A percentile compares a stretch with the other conserved stretches of the same genome.
Conservation (phyloP, 1,140 invertebrate species). For the Holotrichia oblita region DNA sequence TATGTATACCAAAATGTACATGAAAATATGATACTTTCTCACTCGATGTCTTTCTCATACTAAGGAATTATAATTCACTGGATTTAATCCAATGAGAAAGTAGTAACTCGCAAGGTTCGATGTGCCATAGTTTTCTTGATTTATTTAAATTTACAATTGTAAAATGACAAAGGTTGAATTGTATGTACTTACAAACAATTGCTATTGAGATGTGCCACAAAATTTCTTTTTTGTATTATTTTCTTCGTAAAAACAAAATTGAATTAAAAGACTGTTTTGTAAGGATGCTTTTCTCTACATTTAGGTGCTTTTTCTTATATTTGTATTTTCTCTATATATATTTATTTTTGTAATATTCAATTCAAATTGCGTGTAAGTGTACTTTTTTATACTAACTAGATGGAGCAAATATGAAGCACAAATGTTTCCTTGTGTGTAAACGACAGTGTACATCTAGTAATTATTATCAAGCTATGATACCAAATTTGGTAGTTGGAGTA, state of each 20-base stretch:
- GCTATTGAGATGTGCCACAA: conserved; percentile 36
- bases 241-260: conserved; percentile 33
- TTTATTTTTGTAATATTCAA: conserved; percentile 31
- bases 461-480: conserved; percentile 37
- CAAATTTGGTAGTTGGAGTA: conserved; percentile 41
- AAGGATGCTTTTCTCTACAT: conserved; percentile 23
- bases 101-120: not conserved
- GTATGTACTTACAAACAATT: not conserved
- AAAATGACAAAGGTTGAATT: not conserved
- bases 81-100: not conserved
- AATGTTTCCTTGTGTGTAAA: conserved; percentile 30
- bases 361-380: conserved; percentile 20
- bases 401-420: conserved; percentile 6
- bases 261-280: conserved; percentile 33
- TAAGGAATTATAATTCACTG: not conserved
- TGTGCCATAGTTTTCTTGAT: conserved; percentile 4
- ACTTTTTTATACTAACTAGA: conserved; percentile 30
- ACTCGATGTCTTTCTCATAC: conserved; percentile 34
- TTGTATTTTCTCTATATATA: conserved; percentile 25
- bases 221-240: not conserved
- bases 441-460: conserved; percentile 39
- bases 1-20: conserved; percentile 3
- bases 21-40: conserved; percentile 20
- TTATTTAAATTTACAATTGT: not conserved
- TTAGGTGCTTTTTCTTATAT: conserved; percentile 6